A percentile compares a stretch with the other conserved stretches of the same genome.
Conservation (phyloP, 2,113 vertebrate genomes). For the Cnemophilus loriae region DNA sequence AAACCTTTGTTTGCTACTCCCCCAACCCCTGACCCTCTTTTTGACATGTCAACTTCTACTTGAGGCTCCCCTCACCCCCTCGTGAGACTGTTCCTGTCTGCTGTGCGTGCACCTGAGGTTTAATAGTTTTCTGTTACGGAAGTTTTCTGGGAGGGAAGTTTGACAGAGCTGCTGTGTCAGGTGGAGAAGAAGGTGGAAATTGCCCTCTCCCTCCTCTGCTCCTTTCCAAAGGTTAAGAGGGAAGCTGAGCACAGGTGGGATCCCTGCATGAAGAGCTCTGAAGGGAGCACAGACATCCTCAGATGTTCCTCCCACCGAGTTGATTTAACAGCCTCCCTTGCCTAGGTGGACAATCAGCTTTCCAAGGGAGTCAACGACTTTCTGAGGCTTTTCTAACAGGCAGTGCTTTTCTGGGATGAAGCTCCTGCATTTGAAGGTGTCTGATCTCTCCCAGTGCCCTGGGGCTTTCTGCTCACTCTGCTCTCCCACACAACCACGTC, state of each 20-base stretch:
- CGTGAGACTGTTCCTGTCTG: neutral
- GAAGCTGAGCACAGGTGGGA: neutral
- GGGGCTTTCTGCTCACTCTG: neutral
- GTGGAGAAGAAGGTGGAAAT: neutral
- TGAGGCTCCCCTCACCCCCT: neutral
- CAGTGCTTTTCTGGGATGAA: neutral
- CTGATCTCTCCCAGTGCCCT: neutral
- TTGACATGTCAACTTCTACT: neutral
- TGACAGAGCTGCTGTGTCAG: neutral
- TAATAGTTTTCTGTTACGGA: neutral
- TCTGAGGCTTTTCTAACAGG: neutral
- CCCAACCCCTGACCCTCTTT: neutral
- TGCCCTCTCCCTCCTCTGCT: neutral
- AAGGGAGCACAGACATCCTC: neutral
- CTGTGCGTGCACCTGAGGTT: neutral
- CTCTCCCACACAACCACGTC: accelerated
- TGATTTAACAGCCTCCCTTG: neutral
- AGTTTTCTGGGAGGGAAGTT: neutral
- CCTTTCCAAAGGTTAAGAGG: neutral
- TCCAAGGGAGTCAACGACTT: neutral
- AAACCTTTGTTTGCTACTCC: neutral
- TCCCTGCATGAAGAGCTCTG: neutral
- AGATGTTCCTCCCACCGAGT: neutral
- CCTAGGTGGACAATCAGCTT: neutral
- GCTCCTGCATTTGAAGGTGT: neutral